Conservation (phyloP, 1,140 invertebrate species). For the Lasioglossum baleicum region DNA sequence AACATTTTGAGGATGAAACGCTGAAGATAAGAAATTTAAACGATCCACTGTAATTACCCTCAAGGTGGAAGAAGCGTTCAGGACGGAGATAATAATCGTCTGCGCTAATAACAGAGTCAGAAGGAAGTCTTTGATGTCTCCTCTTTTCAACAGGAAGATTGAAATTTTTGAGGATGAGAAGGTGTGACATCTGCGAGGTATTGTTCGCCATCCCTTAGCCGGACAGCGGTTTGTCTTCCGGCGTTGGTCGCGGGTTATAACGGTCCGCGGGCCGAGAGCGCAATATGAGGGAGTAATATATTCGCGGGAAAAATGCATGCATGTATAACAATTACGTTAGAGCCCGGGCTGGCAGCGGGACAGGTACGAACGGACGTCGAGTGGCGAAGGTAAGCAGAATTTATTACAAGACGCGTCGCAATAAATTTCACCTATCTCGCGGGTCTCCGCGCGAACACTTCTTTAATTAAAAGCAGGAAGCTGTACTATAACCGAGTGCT, state of each 20-base stretch:
- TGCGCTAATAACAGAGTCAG: no score
- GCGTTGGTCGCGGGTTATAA: no score
- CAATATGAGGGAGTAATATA: conserved; percentile 36
- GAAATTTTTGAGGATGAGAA: no score
- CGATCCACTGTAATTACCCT: no score
- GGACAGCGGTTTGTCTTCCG: not conserved
- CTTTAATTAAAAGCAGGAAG: conserved; percentile 62
- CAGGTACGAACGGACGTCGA: conserved; percentile 48
- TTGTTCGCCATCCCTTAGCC: not conserved
- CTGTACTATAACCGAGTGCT: conserved; percentile 37
- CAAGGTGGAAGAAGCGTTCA: no score
- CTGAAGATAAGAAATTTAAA: no score
- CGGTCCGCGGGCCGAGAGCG: not conserved
- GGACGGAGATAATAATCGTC: no score
- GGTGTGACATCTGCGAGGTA: not conserved
- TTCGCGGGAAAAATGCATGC: conserved; percentile 45
- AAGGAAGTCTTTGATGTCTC: no score
- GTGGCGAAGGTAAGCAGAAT: conserved; percentile 54
- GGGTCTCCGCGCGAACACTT: conserved; percentile 46
- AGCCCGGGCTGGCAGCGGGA: conserved; percentile 8
- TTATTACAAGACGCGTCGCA: conserved; percentile 54
- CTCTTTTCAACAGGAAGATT: no score
- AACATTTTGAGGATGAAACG: no score
- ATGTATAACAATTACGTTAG: conserved; percentile 59
- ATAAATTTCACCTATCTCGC: conserved; percentile 61